Evolutionary conservation across 1,140 invertebrate species (phyloP), one percentile per base, ranked within the genome.

Genomic region (Pseudomyrmex flavicornis): DNA sequence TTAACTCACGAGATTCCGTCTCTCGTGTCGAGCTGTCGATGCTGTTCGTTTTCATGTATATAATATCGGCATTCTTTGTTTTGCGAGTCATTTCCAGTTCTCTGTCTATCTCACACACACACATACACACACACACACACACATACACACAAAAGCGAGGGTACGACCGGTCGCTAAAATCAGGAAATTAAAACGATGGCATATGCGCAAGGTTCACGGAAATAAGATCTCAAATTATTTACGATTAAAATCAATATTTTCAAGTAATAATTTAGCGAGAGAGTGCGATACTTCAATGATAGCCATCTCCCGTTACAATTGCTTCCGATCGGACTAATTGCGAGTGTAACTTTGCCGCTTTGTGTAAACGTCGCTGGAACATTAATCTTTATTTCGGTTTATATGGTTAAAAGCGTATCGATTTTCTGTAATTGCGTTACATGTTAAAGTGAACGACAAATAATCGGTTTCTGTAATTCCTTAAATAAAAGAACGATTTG

Each of bases 141-240:
- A 35, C 35, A 35, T 0, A 35, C 35, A 35, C 35, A 35, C 35
- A 35, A 26, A 35, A 35, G 3, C 17, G 5, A 4, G 3, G 22
- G 48, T 0, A 22, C 46, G 22, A 54, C n/a, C 12, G 17, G 2
- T n/a, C 35, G 7, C 8, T 68, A 20, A 46, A 17, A 54, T n/a
- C 22, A 66, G 75, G 35, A 77, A 77, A 77, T 77, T 66, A 35
- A 77, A 77, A 8, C 17, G 74, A 68, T 44, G 35, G 2, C 26
- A 46, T n/a, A 35, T 20, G 22, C 63, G 75, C 26, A 10, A 68
- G 13, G 26, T 26, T 26, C 26, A 63, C 74, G 75, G 75, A 77
- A 77, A 77, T 69, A 69, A 68, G 48, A 56, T 77, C 13, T 69
- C 56, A 69, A 69, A 20, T 52, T 69, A 46, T 56, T 77, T 68